Evolutionary conservation across 1,140 invertebrate species (phyloP).

Genomic region (Frieseomelitta varia): DNA sequence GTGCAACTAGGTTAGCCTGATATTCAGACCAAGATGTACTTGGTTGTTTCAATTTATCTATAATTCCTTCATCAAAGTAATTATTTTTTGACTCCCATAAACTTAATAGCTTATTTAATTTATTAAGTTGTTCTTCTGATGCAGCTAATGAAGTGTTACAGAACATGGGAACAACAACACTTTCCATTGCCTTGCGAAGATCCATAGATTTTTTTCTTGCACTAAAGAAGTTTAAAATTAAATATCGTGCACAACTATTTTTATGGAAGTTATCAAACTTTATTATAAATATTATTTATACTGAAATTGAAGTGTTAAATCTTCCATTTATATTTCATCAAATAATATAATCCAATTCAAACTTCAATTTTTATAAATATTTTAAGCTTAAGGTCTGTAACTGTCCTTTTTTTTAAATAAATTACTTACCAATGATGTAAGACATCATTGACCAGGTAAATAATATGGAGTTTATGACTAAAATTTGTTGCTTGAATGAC

Average conservation of each 20-base stretch:
- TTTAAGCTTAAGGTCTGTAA: neutral
- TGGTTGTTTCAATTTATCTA: slow-evolving; percentile 92
- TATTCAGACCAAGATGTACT: slow-evolving; percentile 91
- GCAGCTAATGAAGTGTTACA: slow-evolving; percentile 93
- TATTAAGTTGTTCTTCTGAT: slow-evolving; percentile 92
- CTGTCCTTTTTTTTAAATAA: neutral
- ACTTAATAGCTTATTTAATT: slow-evolving; percentile 94
- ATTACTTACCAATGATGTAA: slow-evolving; percentile 96
- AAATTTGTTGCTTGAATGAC: slow-evolving; percentile 91
- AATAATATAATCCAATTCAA: neutral
- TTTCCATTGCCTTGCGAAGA: slow-evolving; percentile 94
- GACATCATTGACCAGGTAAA: slow-evolving; percentile 99
- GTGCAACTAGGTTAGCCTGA: slow-evolving; percentile 90
- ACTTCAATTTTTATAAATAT: neutral
- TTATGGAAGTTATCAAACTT: slow-evolving; percentile 10
- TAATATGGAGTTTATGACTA: slow-evolving; percentile 96
- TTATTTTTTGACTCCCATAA: slow-evolving; percentile 98
- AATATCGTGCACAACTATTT: slow-evolving; percentile 25
- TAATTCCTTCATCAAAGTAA: slow-evolving; percentile 93
- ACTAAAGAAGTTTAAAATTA: slow-evolving; percentile 84
- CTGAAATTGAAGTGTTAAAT: neutral
- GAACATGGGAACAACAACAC: slow-evolving; percentile 98
- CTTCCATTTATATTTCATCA: neutral
- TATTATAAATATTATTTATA: slow-evolving; percentile 17
- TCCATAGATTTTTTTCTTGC: slow-evolving; percentile 96